Evolutionary conservation across 2,888 invertebrate genomes (phyloP).

Genomic region (Cryptosula pallasiana): DNA sequence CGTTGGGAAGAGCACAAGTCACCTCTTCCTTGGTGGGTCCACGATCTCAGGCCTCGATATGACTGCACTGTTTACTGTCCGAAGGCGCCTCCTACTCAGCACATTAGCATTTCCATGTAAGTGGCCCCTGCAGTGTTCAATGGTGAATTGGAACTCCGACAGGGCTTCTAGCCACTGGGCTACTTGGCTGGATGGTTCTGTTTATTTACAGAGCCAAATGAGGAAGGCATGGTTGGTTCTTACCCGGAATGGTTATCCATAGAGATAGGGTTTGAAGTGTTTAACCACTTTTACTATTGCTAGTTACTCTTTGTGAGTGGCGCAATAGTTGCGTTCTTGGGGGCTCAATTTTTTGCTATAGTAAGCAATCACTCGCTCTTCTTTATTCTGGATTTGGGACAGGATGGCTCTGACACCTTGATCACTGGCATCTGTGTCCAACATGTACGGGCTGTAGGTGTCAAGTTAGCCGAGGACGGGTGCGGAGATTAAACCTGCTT

Average conservation of each 20-base stretch:
- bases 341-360: not conserved
- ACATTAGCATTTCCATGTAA: no score
- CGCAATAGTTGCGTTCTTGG: not conserved
- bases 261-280: no score
- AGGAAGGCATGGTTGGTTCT: not conserved
- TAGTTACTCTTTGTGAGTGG: not conserved
- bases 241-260: no score
- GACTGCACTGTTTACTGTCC: no score
- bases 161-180: no score
- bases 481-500: not conserved
- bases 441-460: not conserved
- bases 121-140: no score
- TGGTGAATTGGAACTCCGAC: no score
- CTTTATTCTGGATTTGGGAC: not conserved
- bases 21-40: no score
- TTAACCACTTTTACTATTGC: no score
- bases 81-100: not conserved
- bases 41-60: no score
- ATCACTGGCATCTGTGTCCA: constrained; percentile 13
- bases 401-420: not conserved
- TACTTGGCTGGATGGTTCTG: not conserved
- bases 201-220: not conserved
- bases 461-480: not conserved
- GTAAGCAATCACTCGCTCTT: not conserved
- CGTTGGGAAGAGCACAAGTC: no score